Conservation (phyloP, 1,140 invertebrate genomes). For the Listronotus bonariensis region DNA sequence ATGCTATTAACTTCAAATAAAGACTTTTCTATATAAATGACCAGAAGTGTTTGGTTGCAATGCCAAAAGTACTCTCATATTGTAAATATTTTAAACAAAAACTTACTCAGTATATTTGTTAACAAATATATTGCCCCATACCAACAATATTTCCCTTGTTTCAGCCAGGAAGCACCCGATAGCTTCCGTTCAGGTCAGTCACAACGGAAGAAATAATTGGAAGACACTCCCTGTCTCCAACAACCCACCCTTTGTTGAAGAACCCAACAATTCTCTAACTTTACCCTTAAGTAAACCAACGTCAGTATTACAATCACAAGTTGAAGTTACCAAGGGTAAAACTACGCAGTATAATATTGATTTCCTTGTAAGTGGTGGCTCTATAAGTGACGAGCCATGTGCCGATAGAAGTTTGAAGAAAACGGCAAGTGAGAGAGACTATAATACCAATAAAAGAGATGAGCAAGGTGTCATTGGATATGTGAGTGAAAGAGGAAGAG, state of each 20-base stretch:
- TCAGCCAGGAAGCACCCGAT: conserved; percentile 52
- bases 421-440: conserved; percentile 4
- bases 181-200: conserved; percentile 32
- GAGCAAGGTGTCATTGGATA: not conserved
- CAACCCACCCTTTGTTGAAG: not conserved
- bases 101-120: too few relatives aligned
- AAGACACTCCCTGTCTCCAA: not conserved
- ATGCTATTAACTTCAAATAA: too few relatives aligned
- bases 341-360: not conserved
- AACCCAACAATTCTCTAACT: too few relatives aligned
- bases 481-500: not conserved
- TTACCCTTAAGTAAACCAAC: too few relatives aligned
- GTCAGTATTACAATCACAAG: conserved; percentile 1
- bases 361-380: not conserved
- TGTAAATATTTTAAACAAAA: too few relatives aligned
- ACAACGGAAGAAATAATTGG: not conserved
- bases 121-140: not conserved
- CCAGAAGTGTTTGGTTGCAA: too few relatives aligned
- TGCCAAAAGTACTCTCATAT: too few relatives aligned
- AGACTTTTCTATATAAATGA: too few relatives aligned
- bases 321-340: not conserved
- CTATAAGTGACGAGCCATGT: not conserved
- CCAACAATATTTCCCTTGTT: conserved; percentile 46
- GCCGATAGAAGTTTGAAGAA: not conserved
- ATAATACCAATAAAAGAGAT: too few relatives aligned